These are phyloP conservation scores for Protomyctophum bolini DNA, from an alignment of 2,113 vertebrate species.

Conservation along the genomic window DNA sequence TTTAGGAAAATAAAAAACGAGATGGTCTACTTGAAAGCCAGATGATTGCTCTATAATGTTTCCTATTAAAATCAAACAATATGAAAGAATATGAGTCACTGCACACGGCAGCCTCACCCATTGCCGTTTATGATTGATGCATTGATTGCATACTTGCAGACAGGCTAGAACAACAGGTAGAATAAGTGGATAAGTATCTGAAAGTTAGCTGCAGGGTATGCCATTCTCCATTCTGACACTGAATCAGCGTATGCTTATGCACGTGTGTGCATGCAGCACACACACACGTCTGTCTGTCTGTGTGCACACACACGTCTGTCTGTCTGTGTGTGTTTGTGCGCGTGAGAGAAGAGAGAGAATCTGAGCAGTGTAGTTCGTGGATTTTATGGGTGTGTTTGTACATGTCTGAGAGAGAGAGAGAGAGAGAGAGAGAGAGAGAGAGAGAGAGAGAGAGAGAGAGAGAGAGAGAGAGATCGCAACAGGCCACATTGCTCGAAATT, in stretches of 20 bases:
- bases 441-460: no score
- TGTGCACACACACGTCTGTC: no score
- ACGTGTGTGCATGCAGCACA: neutral
- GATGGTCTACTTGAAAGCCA: neutral
- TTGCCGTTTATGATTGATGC: slow-evolving; percentile 34
- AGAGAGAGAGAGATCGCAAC: slow-evolving; percentile 5
- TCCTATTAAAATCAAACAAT: slow-evolving; percentile 17
- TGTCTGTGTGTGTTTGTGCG: neutral
- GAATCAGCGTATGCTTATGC: neutral
- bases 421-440: slow-evolving; percentile 1
- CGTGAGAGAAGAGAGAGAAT: neutral
- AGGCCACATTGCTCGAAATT: neutral
- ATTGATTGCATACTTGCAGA: slow-evolving; percentile 17
- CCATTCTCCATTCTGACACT: neutral
- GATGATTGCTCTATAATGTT: slow-evolving; percentile 28
- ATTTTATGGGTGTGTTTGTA: neutral
- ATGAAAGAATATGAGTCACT: slow-evolving; percentile 22
- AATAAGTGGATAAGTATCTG: slow-evolving; percentile 31
- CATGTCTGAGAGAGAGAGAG: neutral
- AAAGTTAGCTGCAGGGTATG: slow-evolving; percentile 16
- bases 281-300: no score
- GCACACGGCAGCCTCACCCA: neutral
- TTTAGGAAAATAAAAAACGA: slow-evolving; percentile 13
- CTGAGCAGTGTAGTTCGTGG: neutral
- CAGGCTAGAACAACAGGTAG: slow-evolving; percentile 22